Conservation (phyloP, 2,113 vertebrate species). For the Pao palembangensis region DNA sequence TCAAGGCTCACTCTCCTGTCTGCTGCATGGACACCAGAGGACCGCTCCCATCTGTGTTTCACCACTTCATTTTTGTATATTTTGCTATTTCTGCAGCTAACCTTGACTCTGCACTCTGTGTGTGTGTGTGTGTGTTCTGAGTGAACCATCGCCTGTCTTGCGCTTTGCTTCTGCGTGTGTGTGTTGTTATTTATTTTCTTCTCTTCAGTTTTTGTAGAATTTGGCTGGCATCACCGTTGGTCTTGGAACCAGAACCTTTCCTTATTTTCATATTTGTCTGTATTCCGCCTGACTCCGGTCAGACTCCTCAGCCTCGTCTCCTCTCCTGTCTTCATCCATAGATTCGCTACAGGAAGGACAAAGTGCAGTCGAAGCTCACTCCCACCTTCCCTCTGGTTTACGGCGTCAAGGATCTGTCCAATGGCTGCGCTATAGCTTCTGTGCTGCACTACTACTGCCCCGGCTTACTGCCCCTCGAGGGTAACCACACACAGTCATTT, state of each 20-base stretch:
- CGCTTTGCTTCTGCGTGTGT: slow-evolving; percentile 35
- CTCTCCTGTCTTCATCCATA: slow-evolving; percentile 40
- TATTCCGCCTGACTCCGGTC: neutral
- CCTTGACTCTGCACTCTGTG: slow-evolving; percentile 32
- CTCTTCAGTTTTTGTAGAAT: slow-evolving; percentile 12
- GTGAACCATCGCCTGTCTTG: slow-evolving; percentile 19
- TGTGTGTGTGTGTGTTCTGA: slow-evolving; percentile 9
- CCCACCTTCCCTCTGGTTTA: slow-evolving; percentile 83
- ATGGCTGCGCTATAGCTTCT: slow-evolving; percentile 83
- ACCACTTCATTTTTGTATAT: slow-evolving; percentile 3
- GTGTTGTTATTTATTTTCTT: slow-evolving; percentile 12
- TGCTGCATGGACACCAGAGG: slow-evolving; percentile 56
- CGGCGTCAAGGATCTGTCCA: slow-evolving; percentile 85
- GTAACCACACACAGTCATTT: slow-evolving; percentile 56
- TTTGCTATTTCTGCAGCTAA: neutral
- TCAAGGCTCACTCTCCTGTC: slow-evolving; percentile 11
- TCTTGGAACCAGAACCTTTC: neutral
- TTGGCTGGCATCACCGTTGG: slow-evolving; percentile 43
- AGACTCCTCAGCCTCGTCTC: neutral
- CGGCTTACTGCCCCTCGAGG: slow-evolving; percentile 80
- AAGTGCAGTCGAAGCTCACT: slow-evolving; percentile 81
- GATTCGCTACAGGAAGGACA: slow-evolving; percentile 92
- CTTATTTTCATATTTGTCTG: neutral
- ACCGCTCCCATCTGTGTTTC: slow-evolving; percentile 7
- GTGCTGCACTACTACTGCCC: slow-evolving; percentile 87